Evolutionary conservation across 2,113 vertebrate genomes (phyloP).

Genomic region (Cynopterus brachyotis): DNA sequence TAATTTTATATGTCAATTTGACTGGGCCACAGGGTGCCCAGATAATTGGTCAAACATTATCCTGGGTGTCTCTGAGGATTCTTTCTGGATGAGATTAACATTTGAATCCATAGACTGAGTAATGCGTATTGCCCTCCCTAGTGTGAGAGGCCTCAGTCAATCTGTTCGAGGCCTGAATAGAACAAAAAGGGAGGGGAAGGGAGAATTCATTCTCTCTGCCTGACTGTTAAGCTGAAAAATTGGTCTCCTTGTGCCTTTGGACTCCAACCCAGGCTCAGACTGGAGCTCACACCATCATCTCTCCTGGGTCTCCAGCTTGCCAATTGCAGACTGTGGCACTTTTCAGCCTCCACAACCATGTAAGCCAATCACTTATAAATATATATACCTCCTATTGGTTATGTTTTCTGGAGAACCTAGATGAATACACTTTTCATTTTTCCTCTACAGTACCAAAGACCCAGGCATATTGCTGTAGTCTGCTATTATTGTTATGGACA

Average conservation of each 20-base stretch:
- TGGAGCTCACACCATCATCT: neutral
- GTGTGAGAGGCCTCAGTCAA: too few relatives aligned
- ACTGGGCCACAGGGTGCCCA: neutral
- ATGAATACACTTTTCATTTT: neutral
- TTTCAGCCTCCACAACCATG: neutral
- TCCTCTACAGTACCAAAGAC: neutral
- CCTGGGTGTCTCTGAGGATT: neutral
- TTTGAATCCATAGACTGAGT: neutral
- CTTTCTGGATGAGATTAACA: neutral
- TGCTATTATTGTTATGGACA: neutral
- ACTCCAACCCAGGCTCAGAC: neutral
- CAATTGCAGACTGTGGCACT: neutral
- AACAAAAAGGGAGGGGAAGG: neutral
- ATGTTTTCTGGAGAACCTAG: neutral
- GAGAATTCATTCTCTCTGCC: neutral
- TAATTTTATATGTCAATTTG: neutral
- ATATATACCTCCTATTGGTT: neutral
- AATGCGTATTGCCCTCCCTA: neutral
- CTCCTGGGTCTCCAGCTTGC: neutral
- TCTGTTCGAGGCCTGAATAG: neutral
- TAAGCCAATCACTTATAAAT: neutral
- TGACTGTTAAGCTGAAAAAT: neutral
- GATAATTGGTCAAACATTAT: neutral
- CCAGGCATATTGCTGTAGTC: neutral
- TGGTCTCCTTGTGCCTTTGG: neutral